Conservation (phyloP, 2,888 invertebrate species). For the Papilio protenor region DNA sequence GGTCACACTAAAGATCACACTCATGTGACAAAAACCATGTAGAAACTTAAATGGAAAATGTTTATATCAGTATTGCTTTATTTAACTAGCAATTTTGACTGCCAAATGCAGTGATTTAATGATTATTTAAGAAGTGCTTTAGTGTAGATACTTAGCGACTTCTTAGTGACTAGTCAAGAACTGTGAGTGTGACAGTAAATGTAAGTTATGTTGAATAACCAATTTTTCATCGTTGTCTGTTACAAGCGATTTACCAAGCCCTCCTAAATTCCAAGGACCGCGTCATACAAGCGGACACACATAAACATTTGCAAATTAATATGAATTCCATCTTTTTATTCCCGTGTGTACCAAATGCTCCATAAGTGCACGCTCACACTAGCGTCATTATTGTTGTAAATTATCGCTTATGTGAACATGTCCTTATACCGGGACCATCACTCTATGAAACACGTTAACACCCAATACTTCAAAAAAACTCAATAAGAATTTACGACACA, state of each 20-base stretch:
- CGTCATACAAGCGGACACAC: conserved; percentile 30
- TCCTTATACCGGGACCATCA: conserved; percentile 9
- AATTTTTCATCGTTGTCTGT: background rate
- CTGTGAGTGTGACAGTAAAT: background rate
- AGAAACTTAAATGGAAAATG: background rate
- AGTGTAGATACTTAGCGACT: background rate
- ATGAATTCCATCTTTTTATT: background rate
- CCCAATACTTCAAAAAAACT: background rate
- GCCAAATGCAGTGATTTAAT: background rate
- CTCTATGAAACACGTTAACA: conserved; percentile 10
- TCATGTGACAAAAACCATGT: background rate
- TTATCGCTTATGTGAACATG: background rate
- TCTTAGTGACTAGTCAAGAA: background rate
- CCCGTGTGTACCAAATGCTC: conserved; percentile 19
- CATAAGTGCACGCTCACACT: conserved; percentile 19
- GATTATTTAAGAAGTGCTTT: background rate
- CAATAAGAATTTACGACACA: background rate
- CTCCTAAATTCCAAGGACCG: conserved; percentile 9
- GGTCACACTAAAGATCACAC: background rate
- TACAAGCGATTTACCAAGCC: conserved; percentile 21
- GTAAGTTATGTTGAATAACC: background rate
- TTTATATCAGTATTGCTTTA: background rate
- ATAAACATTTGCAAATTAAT: background rate
- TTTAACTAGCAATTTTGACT: background rate
- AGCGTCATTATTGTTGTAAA: background rate